Conservation (phyloP, 2,113 vertebrate genomes). For the Callipepla californica region DNA sequence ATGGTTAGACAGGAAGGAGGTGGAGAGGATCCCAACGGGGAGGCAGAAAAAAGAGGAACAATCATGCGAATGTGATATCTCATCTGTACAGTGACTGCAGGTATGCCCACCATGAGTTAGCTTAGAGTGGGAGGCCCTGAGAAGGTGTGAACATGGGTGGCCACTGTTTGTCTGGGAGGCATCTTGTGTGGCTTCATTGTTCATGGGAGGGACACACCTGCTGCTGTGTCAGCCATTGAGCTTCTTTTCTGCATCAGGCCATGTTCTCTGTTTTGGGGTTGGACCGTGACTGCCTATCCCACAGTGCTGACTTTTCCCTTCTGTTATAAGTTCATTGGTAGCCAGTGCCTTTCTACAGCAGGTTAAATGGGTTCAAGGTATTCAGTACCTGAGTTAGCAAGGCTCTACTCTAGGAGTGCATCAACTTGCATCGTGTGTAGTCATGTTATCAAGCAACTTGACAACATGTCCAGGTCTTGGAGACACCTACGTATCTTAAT, state of each 20-base stretch:
- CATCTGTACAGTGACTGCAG: neutral
- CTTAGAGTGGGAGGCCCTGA: neutral
- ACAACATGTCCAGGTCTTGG: neutral
- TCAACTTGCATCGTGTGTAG: neutral
- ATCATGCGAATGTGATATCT: neutral
- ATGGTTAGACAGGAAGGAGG: neutral
- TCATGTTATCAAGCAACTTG: neutral
- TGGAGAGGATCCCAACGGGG: neutral
- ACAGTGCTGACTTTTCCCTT: neutral
- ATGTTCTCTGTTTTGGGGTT: neutral
- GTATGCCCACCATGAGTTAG: neutral
- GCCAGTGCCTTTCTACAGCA: neutral
- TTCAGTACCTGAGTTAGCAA: neutral
- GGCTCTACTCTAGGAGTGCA: neutral
- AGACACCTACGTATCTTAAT: neutral
- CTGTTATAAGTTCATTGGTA: neutral
- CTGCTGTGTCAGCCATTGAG: neutral
- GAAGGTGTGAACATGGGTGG: fast-evolving
- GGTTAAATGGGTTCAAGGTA: neutral
- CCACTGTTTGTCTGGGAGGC: neutral
- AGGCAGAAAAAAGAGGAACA: neutral
- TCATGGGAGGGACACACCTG: neutral
- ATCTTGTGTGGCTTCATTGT: neutral
- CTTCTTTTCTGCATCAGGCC: neutral
- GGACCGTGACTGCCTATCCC: neutral